Percentiles rank a stretch among this genome's conserved stretches.
phyloP scores from a whole-genome alignment of 2,113 vertebrate genomes.

The Proteles cristata region DNA sequence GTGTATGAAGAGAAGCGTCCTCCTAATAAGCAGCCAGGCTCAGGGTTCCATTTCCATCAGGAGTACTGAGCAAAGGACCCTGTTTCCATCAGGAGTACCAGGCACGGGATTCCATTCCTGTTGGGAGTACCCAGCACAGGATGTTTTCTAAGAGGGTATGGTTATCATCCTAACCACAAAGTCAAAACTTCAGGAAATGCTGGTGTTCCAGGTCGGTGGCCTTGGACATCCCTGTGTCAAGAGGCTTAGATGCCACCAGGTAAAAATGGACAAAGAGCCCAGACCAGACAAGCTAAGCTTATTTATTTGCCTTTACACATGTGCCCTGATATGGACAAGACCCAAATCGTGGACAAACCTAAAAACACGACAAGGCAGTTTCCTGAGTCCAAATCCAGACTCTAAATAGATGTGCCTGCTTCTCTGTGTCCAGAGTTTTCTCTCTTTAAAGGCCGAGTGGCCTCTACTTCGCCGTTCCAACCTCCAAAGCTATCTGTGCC shows the following conservation, averaged over 20 bases:
- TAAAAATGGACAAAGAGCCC: neutral
- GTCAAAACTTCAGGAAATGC: neutral
- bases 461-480: slow-evolving; percentile 1
- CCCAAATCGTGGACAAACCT: neutral
- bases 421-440: neutral
- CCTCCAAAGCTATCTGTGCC: neutral
- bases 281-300: neutral
- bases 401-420: neutral
- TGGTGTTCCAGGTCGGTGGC: neutral
- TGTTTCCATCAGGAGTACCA: too few relatives aligned
- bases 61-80: too few relatives aligned
- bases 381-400: neutral
- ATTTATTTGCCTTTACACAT: accelerated
- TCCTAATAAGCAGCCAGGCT: neutral
- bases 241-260: neutral
- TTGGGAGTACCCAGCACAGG: too few relatives aligned
- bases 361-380: neutral
- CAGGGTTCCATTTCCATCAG: too few relatives aligned
- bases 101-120: too few relatives aligned
- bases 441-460: neutral
- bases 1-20: neutral
- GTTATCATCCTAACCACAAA: neutral
- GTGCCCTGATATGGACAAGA: neutral
- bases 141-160: neutral
- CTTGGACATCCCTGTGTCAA: neutral